Base-by-base conservation (phyloP, 2,888 invertebrate genomes). In the Parascotia fuliginaria region DNA sequence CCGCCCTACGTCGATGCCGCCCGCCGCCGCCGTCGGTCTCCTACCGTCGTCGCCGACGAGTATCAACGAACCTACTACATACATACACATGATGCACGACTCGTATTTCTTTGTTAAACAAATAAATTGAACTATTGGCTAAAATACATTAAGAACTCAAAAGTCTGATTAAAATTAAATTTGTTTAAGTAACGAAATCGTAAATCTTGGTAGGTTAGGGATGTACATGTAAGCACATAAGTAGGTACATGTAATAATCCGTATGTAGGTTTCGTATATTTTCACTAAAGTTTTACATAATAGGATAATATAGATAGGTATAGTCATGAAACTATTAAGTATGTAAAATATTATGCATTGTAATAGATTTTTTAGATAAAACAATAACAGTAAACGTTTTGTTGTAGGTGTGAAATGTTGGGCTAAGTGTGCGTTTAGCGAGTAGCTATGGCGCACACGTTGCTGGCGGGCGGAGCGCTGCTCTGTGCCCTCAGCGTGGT, bases 371-470 rank as follows among this genome's bases (percentile, higher is more conserved):
- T n/a, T n/a, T n/a, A n/a, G n/a, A n/a, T n/a, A n/a, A n/a, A n/a
- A n/a, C n/a, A 22, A 27, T 47, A 12, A 19, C 41, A 31, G 14
- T 29, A 34, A 12, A 2, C 15, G 14, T 32, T 55, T 57, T 62
- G 50, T 59, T 51, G 32, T 78, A 91, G 91, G 85, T 85, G 76
- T 79, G 89, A 87, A 77, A 87, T 88, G 88, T 85, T 77, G 77
- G 85, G 79, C 77, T 89, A 83, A 80, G 67, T 77, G 72, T 63
- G 65, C 51, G 64, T 58, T 55, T 61, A 61, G 40, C 55, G 62
- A 67, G 57, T 51, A 80, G 81, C 75, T 58, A 87, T 88, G 89
- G 88, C 88, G 79, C 83, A 79, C 74, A 73, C 69, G 65, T 79
- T 83, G 83, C 69, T 89, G 81, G 84, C 79, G 77, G 77, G 84